Evolutionary conservation across 2,888 invertebrate genomes (phyloP).

Genomic region (Operophtera brumata): DNA sequence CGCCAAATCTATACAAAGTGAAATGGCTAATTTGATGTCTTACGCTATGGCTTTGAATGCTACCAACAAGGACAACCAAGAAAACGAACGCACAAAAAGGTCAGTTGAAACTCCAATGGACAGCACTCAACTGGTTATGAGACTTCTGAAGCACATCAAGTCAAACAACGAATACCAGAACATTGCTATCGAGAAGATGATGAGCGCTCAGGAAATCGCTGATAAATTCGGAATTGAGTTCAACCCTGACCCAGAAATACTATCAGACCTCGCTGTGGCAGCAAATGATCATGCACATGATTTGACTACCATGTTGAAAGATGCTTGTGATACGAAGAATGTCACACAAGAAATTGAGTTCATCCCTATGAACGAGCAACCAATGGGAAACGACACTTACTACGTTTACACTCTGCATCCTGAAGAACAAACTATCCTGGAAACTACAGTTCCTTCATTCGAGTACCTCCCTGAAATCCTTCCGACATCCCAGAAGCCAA

Average conservation of each 20-base stretch:
- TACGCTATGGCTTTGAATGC: slow-evolving; percentile 45
- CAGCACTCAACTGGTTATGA: slow-evolving; percentile 61
- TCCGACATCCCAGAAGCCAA: slow-evolving; percentile 27
- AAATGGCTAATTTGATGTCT: slow-evolving; percentile 60
- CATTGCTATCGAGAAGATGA: slow-evolving; percentile 75
- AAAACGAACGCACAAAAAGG: slow-evolving; percentile 55
- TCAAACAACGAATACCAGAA: slow-evolving; percentile 71
- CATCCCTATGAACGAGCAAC: slow-evolving; percentile 34
- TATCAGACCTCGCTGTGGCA: slow-evolving; percentile 62
- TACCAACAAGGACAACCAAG: slow-evolving; percentile 31
- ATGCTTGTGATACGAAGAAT: slow-evolving; percentile 51
- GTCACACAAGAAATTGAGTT: slow-evolving; percentile 39
- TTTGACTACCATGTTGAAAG: slow-evolving; percentile 56
- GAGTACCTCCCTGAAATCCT: slow-evolving; percentile 28
- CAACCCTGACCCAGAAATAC: slow-evolving; percentile 65
- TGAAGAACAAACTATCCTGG: slow-evolving; percentile 33
- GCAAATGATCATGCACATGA: slow-evolving; percentile 66
- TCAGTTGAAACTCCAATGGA: slow-evolving; percentile 66
- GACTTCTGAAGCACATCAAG: slow-evolving; percentile 68
- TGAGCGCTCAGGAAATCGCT: slow-evolving; percentile 74
- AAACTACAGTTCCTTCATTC: slow-evolving; percentile 29
- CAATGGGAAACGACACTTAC: slow-evolving; percentile 39
- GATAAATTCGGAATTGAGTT: slow-evolving; percentile 70
- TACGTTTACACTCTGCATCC: slow-evolving; percentile 41
- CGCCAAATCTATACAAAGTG: slow-evolving; percentile 55